Evolutionary conservation across 2,113 vertebrate species (phyloP).

Genomic region (Lophotis ruficrista): DNA sequence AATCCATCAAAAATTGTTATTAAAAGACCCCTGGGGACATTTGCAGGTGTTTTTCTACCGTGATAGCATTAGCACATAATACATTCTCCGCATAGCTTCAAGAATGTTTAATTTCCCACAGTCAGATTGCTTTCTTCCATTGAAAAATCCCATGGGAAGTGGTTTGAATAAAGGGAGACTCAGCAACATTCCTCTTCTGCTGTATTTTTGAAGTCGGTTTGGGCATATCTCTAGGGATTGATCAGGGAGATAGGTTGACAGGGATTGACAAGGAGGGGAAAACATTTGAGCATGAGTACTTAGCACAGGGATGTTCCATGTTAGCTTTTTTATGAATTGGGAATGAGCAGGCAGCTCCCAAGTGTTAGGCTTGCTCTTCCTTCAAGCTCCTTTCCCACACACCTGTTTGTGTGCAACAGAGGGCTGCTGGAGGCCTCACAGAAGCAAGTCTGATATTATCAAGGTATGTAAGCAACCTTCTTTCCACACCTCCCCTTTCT

Average conservation of each 20-base stretch:
- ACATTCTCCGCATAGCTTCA: background rate
- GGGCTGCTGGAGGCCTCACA: background rate
- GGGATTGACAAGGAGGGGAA: no score
- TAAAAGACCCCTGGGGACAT: background rate
- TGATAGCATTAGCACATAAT: background rate
- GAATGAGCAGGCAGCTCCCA: background rate
- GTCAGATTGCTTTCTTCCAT: background rate
- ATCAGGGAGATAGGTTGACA: background rate
- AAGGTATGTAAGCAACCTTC: background rate
- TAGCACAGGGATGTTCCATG: background rate
- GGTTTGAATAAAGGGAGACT: constrained; percentile 6
- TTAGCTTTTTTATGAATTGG: background rate
- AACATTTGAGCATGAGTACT: background rate
- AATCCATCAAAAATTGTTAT: background rate
- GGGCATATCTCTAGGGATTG: background rate
- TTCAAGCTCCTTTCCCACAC: background rate
- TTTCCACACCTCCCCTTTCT: background rate
- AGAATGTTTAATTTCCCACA: constrained; percentile 28
- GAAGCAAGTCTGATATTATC: background rate
- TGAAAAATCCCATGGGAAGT: background rate
- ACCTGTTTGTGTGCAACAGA: background rate
- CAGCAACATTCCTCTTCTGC: background rate
- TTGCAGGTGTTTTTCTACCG: constrained; percentile 44
- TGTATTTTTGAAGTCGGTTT: background rate
- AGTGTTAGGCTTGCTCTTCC: background rate